phyloP scores from a whole-genome alignment of 2,888 invertebrate genomes.

The Nyleta sp. region DNA sequence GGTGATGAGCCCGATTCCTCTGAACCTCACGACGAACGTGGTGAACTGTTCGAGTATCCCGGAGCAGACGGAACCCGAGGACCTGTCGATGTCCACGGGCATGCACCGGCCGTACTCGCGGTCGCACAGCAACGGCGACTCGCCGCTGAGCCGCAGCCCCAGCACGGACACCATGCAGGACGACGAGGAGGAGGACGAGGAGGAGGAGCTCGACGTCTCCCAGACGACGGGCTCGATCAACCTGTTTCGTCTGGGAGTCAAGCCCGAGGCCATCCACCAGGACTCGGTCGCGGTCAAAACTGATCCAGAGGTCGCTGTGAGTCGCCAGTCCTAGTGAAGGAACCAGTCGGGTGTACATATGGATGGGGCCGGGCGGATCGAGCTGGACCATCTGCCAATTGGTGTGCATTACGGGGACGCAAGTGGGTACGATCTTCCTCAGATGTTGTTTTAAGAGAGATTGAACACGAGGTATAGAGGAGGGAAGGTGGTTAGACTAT shows the following conservation, averaged over 20 bases:
- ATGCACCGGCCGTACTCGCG: slow-evolving; percentile 78
- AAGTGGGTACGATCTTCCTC: too few species aligned
- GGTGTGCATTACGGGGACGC: too few species aligned
- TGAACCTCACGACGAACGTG: slow-evolving; percentile 24
- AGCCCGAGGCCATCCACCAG: slow-evolving; percentile 40
- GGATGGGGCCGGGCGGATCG: too few species aligned
- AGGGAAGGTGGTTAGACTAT: too few species aligned
- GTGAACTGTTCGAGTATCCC: slow-evolving; percentile 84
- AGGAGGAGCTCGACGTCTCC: slow-evolving; percentile 80
- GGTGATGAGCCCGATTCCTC: slow-evolving; percentile 76
- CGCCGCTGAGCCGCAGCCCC: slow-evolving; percentile 82
- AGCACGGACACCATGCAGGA: slow-evolving; percentile 83
- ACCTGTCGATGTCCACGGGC: slow-evolving; percentile 89
- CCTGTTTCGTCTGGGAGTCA: slow-evolving; percentile 78
- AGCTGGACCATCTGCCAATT: too few species aligned
- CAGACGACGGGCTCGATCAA: slow-evolving; percentile 81
- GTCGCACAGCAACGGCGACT: slow-evolving; percentile 83
- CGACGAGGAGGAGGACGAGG: slow-evolving; percentile 84
- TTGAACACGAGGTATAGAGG: too few species aligned
- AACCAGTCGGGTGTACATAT: not conserved
- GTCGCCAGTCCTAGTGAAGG: slow-evolving; percentile 73
- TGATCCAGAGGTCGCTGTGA: slow-evolving; percentile 48
- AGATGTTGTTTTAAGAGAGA: too few species aligned
- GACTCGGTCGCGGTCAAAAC: not conserved
- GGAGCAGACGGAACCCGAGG: slow-evolving; percentile 96